Conservation (phyloP, 2,113 vertebrate genomes). For the Turnix velox region DNA sequence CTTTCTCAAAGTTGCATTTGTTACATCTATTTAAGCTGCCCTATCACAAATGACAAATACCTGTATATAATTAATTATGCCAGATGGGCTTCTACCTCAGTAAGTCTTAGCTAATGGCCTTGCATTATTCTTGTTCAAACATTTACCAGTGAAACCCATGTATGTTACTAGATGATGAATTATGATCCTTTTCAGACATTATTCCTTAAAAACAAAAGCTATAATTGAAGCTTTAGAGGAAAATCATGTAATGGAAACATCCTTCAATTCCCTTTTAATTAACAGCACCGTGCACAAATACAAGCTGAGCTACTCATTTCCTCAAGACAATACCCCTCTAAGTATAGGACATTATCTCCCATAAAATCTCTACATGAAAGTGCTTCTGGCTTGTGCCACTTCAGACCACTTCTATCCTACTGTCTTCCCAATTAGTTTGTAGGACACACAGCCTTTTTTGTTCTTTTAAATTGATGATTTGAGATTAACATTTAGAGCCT, state of each 20-base stretch:
- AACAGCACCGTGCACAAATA: not conserved
- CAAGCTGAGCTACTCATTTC: not conserved
- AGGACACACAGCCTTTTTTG: not conserved
- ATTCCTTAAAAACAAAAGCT: conserved; percentile 40
- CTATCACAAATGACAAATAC: not conserved
- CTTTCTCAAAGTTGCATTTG: not conserved
- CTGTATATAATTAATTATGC: conserved; percentile 2
- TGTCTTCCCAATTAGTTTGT: not conserved
- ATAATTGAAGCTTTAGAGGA: conserved; percentile 6
- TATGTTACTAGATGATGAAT: conserved; percentile 19
- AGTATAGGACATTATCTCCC: not conserved
- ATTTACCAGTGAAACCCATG: conserved; percentile 9
- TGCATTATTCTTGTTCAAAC: conserved; percentile 27
- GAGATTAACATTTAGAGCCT: not conserved
- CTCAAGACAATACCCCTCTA: not conserved
- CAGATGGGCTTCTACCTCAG: not conserved
- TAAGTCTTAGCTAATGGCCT: not conserved
- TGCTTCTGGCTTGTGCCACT: not conserved
- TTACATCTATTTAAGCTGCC: not conserved
- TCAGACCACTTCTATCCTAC: not conserved
- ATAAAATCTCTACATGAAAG: not conserved
- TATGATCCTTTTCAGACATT: conserved; percentile 19
- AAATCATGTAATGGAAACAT: conserved; percentile 12
- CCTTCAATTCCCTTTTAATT: conserved; percentile 22
- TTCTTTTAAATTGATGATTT: not conserved